A percentile compares a stretch with the other conserved stretches of the same genome.
Conservation (phyloP, 2,797 vertebrate genomes). For the Chanos chanos region DNA sequence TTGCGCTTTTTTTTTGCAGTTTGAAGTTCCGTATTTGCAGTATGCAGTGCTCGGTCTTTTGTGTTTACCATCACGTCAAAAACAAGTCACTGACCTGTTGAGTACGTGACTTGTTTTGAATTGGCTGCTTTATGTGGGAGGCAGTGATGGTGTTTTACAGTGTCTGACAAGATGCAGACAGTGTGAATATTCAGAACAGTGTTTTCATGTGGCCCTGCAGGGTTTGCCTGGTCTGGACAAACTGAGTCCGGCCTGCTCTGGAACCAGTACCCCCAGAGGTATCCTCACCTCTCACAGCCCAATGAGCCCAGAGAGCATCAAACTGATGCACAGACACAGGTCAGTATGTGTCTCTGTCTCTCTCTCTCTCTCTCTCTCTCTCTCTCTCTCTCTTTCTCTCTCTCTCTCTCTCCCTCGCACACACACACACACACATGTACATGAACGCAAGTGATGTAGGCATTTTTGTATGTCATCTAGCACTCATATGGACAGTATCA, state of each 20-base stretch:
- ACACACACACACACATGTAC: not conserved
- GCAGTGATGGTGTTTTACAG: not conserved
- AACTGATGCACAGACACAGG: slow-evolving; percentile 95
- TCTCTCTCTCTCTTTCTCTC: not conserved
- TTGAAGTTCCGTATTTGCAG: too few relatives aligned
- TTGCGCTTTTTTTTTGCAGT: too few relatives aligned
- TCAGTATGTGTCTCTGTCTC: slow-evolving; percentile 47
- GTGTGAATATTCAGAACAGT: slow-evolving; percentile 70
- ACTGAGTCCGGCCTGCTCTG: slow-evolving; percentile 82
- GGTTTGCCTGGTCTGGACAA: slow-evolving; percentile 89
- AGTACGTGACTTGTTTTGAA: too few relatives aligned
- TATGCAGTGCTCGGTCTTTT: too few relatives aligned
- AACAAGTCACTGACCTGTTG: too few relatives aligned
- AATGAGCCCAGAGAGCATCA: slow-evolving; percentile 93
- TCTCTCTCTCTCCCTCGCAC: not conserved
- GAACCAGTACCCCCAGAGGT: slow-evolving; percentile 81
- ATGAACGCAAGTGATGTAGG: not conserved
- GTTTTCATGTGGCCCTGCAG: slow-evolving; percentile 77
- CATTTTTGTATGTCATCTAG: not conserved
- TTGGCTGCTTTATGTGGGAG: not conserved
- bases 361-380: not conserved
- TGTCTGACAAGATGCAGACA: slow-evolving; percentile 17
- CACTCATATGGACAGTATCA: not conserved
- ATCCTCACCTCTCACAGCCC: slow-evolving; percentile 87
- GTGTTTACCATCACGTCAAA: too few relatives aligned